Evolutionary conservation across 2,113 vertebrate genomes (phyloP).

Genomic region (Eurystomus gularis): DNA sequence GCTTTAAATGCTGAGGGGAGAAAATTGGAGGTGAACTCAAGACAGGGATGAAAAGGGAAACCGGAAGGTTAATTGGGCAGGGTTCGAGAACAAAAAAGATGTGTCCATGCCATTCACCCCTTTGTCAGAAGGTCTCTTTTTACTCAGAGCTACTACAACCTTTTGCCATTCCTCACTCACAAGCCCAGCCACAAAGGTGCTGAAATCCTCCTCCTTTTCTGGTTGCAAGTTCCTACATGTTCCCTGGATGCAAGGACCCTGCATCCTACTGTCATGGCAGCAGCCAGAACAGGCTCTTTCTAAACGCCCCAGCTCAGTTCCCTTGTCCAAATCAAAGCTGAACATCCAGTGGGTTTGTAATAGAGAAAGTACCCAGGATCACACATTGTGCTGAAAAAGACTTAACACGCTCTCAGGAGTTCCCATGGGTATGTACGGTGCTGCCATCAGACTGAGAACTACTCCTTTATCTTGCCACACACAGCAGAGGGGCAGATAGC

Average conservation of each 20-base stretch:
- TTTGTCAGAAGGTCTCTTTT: background rate
- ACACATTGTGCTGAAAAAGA: background rate
- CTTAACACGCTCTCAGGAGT: background rate
- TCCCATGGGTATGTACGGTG: rapidly evolving
- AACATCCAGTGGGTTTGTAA: background rate
- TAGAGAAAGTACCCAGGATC: background rate
- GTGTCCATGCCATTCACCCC: background rate
- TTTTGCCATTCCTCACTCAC: background rate
- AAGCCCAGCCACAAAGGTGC: background rate
- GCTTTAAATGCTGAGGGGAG: background rate
- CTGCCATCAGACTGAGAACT: background rate
- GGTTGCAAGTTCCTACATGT: background rate
- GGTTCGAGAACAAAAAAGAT: background rate
- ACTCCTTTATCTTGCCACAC: background rate
- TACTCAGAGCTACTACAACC: background rate
- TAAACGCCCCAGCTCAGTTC: background rate
- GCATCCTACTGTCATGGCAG: background rate
- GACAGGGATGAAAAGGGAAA: background rate
- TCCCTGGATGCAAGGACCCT: too few relatives aligned
- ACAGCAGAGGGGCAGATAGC: background rate
- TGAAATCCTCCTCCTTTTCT: background rate
- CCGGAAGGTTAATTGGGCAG: background rate
- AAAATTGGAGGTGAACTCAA: background rate
- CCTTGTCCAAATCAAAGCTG: background rate
- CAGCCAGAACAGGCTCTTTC: background rate